Percentiles rank a stretch among this genome's conserved stretches.
Evolutionary conservation across 1,140 invertebrate genomes (phyloP).

Genomic region (Phortica variegata): DNA sequence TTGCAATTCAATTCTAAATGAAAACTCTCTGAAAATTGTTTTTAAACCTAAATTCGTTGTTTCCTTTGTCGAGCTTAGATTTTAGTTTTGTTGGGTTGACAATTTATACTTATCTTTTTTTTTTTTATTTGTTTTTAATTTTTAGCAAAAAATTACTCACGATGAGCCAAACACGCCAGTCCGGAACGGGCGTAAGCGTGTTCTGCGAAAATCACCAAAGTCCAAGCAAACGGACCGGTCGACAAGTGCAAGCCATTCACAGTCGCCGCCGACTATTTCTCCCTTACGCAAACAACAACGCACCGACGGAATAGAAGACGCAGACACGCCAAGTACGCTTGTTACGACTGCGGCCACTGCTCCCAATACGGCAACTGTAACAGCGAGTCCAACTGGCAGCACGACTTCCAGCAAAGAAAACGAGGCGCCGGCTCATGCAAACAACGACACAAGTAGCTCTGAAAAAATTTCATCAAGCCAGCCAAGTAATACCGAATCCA

Average conservation of each 20-base stretch:
- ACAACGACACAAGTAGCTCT: not conserved
- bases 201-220: slow-evolving; percentile 20
- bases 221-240: slow-evolving; percentile 3
- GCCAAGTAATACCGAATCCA: slow-evolving; percentile 1
- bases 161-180: slow-evolving; percentile 33
- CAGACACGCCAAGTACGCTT: not conserved
- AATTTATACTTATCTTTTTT: slow-evolving; percentile 9
- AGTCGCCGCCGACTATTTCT: slow-evolving; percentile 11
- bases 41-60: slow-evolving; percentile 8
- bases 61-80: slow-evolving; percentile 9
- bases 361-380: slow-evolving; percentile 5
- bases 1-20: not conserved
- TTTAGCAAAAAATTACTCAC: slow-evolving; percentile 28
- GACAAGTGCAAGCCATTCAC: slow-evolving; percentile 2
- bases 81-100: not conserved
- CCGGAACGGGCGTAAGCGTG: slow-evolving; percentile 37
- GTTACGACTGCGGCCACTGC: not conserved
- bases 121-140: slow-evolving; percentile 7
- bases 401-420: slow-evolving; percentile 37
- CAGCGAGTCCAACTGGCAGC: slow-evolving; percentile 27
- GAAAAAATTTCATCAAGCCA: not conserved
- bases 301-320: slow-evolving; percentile 17
- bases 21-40: slow-evolving; percentile 5
- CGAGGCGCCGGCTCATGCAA: slow-evolving; percentile 1
- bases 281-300: slow-evolving; percentile 32